A percentile compares a stretch with the other conserved stretches of the same genome.
These are phyloP conservation scores for Acronicta leporina DNA, from an alignment of 2,888 invertebrate genomes.

Conservation along the genomic window DNA sequence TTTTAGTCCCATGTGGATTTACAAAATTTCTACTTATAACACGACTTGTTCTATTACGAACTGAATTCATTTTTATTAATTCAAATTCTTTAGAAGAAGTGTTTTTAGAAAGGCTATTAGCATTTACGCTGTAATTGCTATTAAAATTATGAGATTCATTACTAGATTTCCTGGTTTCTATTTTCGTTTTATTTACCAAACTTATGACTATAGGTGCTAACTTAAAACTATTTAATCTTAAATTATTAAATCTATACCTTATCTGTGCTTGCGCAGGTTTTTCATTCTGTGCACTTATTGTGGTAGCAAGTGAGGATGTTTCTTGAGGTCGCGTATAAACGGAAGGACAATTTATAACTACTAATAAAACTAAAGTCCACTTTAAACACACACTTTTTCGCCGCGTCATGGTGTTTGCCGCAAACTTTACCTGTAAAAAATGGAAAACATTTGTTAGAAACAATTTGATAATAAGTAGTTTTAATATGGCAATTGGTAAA, in stretches of 20 bases:
- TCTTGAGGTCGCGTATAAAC: conserved; percentile 81
- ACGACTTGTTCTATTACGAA: conserved; percentile 54
- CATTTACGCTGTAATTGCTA: neutral
- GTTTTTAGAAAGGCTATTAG: neutral
- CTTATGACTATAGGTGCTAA: conserved; percentile 64
- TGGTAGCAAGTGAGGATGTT: conserved; percentile 48
- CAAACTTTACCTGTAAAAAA: conserved; percentile 80
- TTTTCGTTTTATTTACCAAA: conserved; percentile 50
- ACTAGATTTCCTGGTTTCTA: conserved; percentile 3
- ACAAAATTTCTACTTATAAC: conserved; percentile 50
- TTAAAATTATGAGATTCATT: neutral
- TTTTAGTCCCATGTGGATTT: conserved; percentile 50
- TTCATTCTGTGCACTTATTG: conserved; percentile 65
- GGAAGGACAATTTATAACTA: conserved; percentile 75
- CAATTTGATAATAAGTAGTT: neutral
- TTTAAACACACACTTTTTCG: conserved; percentile 80
- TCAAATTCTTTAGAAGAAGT: neutral
- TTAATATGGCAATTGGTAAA: conserved; percentile 12
- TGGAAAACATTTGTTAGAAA: conserved; percentile 48
- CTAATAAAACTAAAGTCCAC: conserved; percentile 84
- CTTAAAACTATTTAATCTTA: conserved; percentile 57
- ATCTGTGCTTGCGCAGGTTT: conserved; percentile 71
- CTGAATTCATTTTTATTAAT: neutral
- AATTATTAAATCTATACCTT: conserved; percentile 80
- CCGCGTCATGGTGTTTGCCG: conserved; percentile 76